phyloP scores from a whole-genome alignment of 1,140 invertebrate genomes.

The Caenorhabditis remanei region DNA sequence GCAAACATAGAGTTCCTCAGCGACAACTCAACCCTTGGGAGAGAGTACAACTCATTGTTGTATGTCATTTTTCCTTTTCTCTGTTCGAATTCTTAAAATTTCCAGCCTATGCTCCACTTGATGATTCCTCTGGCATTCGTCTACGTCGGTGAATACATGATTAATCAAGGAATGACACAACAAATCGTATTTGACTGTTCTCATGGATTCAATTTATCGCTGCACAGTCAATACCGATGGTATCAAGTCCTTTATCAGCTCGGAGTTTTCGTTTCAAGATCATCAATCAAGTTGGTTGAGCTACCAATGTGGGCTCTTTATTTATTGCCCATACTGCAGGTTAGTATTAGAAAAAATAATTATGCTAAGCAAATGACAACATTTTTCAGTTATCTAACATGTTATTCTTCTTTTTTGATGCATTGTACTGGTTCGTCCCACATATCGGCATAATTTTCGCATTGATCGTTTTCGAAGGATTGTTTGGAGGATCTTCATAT shows the following conservation, averaged over 20 bases:
- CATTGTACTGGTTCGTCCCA: constrained; percentile 69
- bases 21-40: constrained; percentile 37
- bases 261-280: constrained; percentile 88
- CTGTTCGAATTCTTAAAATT: neutral
- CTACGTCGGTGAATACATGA: constrained; percentile 90
- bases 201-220: constrained; percentile 82
- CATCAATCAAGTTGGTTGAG: constrained; percentile 85
- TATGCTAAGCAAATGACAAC: neutral
- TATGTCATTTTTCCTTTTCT: neutral
- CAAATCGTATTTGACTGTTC: constrained; percentile 81
- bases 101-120: constrained; percentile 82
- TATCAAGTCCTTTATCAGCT: constrained; percentile 89
- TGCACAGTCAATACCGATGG: constrained; percentile 86
- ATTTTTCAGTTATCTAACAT: constrained; percentile 71
- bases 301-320: constrained; percentile 80
- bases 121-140: constrained; percentile 87
- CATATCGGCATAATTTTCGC: constrained; percentile 72
- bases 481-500: constrained; percentile 85
- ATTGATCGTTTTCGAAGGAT: constrained; percentile 77
- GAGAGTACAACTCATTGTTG: constrained; percentile 45
- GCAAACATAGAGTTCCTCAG: constrained; percentile 43
- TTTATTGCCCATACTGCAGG: constrained; percentile 86
- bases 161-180: constrained; percentile 85
- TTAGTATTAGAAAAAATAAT: constrained; percentile 71
- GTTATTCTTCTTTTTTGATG: constrained; percentile 69